Percentiles rank a stretch among this genome's conserved stretches.
Evolutionary conservation across 2,113 vertebrate genomes (phyloP).

Genomic region (Casuarius casuarius): DNA sequence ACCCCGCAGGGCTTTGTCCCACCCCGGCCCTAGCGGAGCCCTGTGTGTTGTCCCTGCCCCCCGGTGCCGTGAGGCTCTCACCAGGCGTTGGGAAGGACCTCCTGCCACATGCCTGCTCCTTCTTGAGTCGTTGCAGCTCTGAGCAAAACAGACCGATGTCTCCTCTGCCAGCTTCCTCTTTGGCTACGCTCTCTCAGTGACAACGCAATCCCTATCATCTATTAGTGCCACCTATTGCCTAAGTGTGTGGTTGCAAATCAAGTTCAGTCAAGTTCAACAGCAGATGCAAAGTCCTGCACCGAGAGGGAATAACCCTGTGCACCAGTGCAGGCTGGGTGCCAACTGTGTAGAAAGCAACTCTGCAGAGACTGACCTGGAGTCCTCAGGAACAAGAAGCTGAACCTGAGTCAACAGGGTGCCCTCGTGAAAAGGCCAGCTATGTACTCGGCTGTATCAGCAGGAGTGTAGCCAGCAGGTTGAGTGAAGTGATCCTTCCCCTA

Average conservation of each 20-base stretch:
- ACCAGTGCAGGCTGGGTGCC: not conserved
- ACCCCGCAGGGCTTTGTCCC: not conserved
- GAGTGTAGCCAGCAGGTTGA: not conserved
- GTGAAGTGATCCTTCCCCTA: not conserved
- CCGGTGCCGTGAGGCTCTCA: not conserved
- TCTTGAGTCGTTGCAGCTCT: not conserved
- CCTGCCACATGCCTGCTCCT: slow-evolving; percentile 55
- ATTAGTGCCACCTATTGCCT: slow-evolving; percentile 53
- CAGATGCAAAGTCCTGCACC: not conserved
- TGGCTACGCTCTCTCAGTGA: not conserved
- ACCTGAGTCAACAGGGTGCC: not conserved
- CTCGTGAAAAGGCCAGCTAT: not conserved
- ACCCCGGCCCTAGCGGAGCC: accelerated
- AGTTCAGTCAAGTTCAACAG: not conserved
- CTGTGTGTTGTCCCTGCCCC: accelerated
- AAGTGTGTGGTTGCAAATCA: not conserved
- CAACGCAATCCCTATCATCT: not conserved
- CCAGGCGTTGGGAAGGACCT: slow-evolving; percentile 32
- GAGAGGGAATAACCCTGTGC: accelerated
- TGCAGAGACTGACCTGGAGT: not conserved
- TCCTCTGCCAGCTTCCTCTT: not conserved
- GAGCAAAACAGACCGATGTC: accelerated
- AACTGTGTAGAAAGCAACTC: accelerated
- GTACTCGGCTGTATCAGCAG: accelerated
- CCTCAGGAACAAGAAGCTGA: too few relatives aligned